Evolutionary conservation across 2,888 invertebrate species (phyloP), one percentile per base, ranked within the genome.

Genomic region (Drosophila mayaguana): DNA sequence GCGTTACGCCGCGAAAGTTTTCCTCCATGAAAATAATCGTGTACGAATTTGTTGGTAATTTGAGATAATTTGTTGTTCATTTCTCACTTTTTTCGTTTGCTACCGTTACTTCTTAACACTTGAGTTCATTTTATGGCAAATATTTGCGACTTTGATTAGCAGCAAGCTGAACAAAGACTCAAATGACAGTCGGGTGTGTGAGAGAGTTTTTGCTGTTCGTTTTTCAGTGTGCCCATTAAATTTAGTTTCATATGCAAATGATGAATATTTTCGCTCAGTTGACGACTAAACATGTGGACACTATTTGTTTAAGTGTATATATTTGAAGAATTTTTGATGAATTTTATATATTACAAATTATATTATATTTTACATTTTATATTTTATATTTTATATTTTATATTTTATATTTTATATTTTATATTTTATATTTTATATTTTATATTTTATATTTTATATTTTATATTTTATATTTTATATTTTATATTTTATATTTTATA

Each of bases 71-170:
- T 74, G 32, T 42, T 42, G 9, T 38, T 38, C 2, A 36, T 38
- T 8, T 7, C 7, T 18, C n/a, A 6, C n/a, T 34, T 34, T 32
- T 3, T 50, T 28, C 14, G 14, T 14, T 22, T 3, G 60, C 71
- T 56, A 68, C 79, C 72, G 81, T 84, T 83, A 79, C 69, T 74
- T 69, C 72, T 75, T 75, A 63, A 62, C 81, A 86, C 83, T 86
- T 86, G 53, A 28, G 22, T 62, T 45, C 4, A 65, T 43, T 65
- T 73, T 25, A 48, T 62, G 45, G 20, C 28, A 63, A 85, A 80
- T 88, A 80, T 83, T 83, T 71, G 68, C 34, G n/a, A 38, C 40
- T 7, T 28, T 48, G 63, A 78, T 83, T 88, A 88, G 65, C 83
- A 62, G 18, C 60, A 43, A 63, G n/a, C 46, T 0, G 28, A 56